phyloP scores from a whole-genome alignment of 2,797 vertebrate species.

The Channallabes apus region DNA sequence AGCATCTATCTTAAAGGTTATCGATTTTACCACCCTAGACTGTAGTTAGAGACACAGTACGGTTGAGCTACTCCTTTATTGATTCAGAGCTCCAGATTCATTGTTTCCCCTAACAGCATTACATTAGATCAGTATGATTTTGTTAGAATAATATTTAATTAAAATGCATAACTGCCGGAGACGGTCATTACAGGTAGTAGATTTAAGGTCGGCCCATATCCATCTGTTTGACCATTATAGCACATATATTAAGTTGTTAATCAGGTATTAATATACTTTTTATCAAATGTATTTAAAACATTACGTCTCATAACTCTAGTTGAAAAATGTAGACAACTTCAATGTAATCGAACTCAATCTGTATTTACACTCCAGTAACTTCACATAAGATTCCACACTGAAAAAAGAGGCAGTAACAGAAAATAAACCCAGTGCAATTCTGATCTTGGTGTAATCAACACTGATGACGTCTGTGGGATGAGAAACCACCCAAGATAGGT shows the following conservation, averaged over 20 bases:
- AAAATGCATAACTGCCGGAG: neutral
- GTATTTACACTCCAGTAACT: conserved; percentile 15
- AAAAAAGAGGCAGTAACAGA: neutral
- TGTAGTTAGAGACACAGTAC: neutral
- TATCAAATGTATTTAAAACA: neutral
- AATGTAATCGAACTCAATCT: neutral
- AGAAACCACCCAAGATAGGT: neutral
- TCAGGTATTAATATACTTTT: neutral
- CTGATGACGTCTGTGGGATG: neutral
- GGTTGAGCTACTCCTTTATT: neutral
- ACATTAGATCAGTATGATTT: neutral
- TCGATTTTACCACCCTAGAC: too few relatives aligned
- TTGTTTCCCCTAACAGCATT: neutral
- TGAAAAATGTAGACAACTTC: neutral
- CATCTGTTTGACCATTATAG: neutral
- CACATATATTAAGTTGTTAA: neutral
- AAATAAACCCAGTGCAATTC: neutral
- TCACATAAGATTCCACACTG: neutral
- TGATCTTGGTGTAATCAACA: neutral
- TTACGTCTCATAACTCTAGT: neutral
- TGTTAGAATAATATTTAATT: neutral
- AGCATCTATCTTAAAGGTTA: neutral
- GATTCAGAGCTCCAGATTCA: neutral
- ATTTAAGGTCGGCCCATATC: neutral
- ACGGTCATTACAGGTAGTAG: neutral